These are phyloP conservation scores for Melieria crassipennis DNA, from an alignment of 2,888 invertebrate species.

Conservation along the genomic window DNA sequence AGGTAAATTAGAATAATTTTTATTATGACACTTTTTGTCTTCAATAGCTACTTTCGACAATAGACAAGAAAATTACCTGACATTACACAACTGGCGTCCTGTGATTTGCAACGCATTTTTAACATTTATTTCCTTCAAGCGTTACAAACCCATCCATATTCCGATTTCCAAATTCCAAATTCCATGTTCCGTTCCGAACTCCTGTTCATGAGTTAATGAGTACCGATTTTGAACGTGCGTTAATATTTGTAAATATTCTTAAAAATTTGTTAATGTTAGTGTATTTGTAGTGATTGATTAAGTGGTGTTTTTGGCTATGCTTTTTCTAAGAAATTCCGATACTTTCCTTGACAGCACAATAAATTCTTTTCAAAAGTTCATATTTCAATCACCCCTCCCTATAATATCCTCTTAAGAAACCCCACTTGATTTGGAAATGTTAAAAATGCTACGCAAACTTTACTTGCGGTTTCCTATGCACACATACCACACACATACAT, in stretches of 20 bases:
- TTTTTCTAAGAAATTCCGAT: conserved; percentile 40
- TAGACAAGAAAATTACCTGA: too few relatives aligned
- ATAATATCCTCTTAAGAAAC: background rate
- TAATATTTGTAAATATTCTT: conserved; percentile 11
- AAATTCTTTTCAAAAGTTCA: conserved; percentile 45
- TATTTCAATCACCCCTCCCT: background rate
- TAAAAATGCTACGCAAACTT: conserved; percentile 54
- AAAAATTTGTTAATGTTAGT: conserved; percentile 27
- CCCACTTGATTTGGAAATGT: conserved; percentile 45
- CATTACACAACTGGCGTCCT: background rate
- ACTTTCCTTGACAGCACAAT: conserved; percentile 53
- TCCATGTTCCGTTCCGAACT: background rate
- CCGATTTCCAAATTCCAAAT: too few relatives aligned
- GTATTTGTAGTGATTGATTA: background rate
- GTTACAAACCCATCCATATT: too few relatives aligned
- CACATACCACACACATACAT: too few relatives aligned
- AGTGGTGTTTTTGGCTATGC: conserved; percentile 22
- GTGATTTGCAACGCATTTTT: conserved; percentile 52
- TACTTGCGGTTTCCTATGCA: conserved; percentile 3
- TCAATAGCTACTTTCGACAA: too few relatives aligned
- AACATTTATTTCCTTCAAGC: conserved; percentile 35
- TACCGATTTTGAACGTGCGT: conserved; percentile 12
- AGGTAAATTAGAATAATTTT: too few relatives aligned
- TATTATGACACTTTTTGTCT: too few relatives aligned
- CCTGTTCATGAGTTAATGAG: background rate